These are phyloP conservation scores for Asobara japonica DNA, from an alignment of 1,140 invertebrate genomes.

Conservation along the genomic window DNA sequence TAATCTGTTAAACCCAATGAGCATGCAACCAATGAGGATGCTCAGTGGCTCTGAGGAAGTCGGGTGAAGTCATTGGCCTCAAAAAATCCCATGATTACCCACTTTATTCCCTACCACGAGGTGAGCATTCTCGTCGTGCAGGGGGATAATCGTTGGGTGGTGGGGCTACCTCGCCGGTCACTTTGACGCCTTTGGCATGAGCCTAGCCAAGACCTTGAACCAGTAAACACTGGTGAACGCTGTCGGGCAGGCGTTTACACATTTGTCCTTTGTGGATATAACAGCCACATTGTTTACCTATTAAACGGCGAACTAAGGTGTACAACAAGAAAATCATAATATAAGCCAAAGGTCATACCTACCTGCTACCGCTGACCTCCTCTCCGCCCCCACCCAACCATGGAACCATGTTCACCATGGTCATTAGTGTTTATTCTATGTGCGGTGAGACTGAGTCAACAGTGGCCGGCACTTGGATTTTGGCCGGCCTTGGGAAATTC, in stretches of 20 bases:
- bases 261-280: neutral
- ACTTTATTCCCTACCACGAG: too few relatives aligned
- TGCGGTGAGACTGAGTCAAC: slow-evolving; percentile 26
- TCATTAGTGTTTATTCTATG: slow-evolving; percentile 16
- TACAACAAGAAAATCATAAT: neutral
- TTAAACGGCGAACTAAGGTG: neutral
- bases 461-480: slow-evolving; percentile 21
- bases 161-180: slow-evolving; percentile 14
- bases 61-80: too few relatives aligned
- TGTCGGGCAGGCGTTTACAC: neutral
- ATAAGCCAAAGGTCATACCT: neutral
- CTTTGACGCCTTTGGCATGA: slow-evolving; percentile 22
- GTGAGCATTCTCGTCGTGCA: too few relatives aligned
- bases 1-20: too few relatives aligned
- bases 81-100: too few relatives aligned
- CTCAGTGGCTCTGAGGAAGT: too few relatives aligned
- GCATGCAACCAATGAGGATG: too few relatives aligned
- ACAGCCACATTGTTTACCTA: neutral
- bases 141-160: neutral
- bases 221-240: neutral
- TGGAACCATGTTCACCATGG: slow-evolving; percentile 23
- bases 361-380: too few relatives aligned
- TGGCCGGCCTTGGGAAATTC: slow-evolving; percentile 19
- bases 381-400: slow-evolving; percentile 12
- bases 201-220: slow-evolving; percentile 31